phyloP scores from a whole-genome alignment of 37 sponge, comb jelly and placozoan genomes.

The Cliona cf. orientalis region DNA sequence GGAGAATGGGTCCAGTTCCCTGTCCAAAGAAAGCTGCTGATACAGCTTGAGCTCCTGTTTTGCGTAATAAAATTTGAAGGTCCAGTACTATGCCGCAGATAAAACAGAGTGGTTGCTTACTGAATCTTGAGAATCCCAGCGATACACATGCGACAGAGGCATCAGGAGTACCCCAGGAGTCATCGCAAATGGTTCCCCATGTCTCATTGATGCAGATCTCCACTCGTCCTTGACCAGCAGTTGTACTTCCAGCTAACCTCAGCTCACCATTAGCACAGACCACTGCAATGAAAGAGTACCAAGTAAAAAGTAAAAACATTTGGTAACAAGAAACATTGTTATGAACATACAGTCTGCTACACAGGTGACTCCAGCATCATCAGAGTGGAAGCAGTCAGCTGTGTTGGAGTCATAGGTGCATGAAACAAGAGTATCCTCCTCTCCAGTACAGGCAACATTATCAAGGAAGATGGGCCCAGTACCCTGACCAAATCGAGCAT shows the following conservation, averaged over 20 bases:
- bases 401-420: too few species aligned
- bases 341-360: too few species aligned
- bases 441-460: too few species aligned
- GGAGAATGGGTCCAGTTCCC: background rate
- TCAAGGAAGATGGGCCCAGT: too few species aligned
- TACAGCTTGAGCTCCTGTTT: background rate
- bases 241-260: background rate
- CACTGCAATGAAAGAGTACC: too few species aligned
- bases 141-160: constrained; percentile 22
- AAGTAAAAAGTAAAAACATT: too few species aligned
- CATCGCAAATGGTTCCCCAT: constrained; percentile 39
- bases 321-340: too few species aligned
- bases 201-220: constrained; percentile 16
- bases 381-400: too few species aligned
- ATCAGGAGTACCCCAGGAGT: background rate
- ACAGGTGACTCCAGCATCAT: too few species aligned
- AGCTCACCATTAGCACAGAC: background rate
- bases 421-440: too few species aligned
- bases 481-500: too few species aligned
- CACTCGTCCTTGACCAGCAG: constrained; percentile 8
- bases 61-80: background rate
- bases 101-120: background rate
- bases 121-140: constrained; percentile 33
- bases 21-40: background rate
- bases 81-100: background rate